Evolutionary conservation across 2,888 invertebrate species (phyloP).

Genomic region (Drosophila quinaria): DNA sequence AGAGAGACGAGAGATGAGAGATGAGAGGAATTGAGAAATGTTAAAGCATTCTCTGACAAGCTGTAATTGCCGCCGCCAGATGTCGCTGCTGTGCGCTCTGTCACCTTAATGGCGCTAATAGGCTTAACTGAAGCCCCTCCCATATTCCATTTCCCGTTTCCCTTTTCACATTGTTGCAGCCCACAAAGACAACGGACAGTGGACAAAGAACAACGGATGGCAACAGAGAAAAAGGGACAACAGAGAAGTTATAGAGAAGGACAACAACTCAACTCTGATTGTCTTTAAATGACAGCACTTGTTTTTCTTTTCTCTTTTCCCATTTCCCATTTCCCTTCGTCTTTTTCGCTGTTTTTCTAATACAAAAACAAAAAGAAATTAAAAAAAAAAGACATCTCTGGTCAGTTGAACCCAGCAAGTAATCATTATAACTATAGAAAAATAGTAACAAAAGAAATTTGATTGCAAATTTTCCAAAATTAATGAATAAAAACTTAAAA

Average conservation of each 20-base stretch:
- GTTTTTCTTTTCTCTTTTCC: background rate
- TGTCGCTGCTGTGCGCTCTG: slow-evolving; percentile 32
- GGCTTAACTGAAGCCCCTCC: slow-evolving; percentile 42
- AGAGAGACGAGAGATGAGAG: background rate
- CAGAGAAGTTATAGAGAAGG: background rate
- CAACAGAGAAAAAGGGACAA: background rate
- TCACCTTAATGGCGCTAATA: slow-evolving; percentile 49
- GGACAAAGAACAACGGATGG: background rate
- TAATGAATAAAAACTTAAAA: no score
- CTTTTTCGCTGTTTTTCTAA: background rate
- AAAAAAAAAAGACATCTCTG: background rate
- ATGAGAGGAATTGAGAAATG: background rate
- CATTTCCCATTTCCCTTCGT: background rate
- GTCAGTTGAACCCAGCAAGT: background rate
- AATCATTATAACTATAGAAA: background rate
- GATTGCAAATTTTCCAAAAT: background rate
- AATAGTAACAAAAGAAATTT: background rate
- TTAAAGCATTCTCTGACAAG: slow-evolving; percentile 55
- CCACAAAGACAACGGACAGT: background rate
- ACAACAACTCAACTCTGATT: slow-evolving; percentile 4
- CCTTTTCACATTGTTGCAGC: background rate
- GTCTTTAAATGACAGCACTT: slow-evolving; percentile 45
- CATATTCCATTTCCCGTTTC: no score
- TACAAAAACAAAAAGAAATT: no score
- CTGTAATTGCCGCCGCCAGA: slow-evolving; percentile 46